Base-by-base conservation (phyloP, 2,888 invertebrate genomes). In the Chaetoderma sp. region DNA sequence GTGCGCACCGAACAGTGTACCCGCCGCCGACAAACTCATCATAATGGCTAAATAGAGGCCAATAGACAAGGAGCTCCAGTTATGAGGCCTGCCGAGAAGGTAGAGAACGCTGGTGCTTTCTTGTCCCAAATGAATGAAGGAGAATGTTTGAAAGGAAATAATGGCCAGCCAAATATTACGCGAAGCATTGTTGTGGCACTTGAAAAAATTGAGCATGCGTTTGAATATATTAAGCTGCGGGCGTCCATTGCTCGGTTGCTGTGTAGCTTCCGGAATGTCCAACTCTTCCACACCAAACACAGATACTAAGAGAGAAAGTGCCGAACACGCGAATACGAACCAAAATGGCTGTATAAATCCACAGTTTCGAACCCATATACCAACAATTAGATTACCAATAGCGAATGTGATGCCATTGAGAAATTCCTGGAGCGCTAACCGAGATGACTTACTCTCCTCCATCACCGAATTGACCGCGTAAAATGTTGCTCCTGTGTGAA, bases 111-210 rank as follows among this genome's bases (percentile, higher is more conserved):
- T 67, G 1, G 83, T 83, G 54, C 83, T 79, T 44, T 83, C 81
- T 61, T 85, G 85, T 45, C 85, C 85, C 62, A 84, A 78, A 67
- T 84, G 83, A 44, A 84, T 83, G 67, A 83, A 78, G 10, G 83
- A 82, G 68, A 83, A 85, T 4, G 81, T 76, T 62, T 83, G 82
- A 70, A 84, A 85, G 4, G 84, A 83, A 49, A 84, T 61, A 61
- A 84, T 83, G 27, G 83, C 80, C 30, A 83, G 71, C 85, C 85
- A 85, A 23, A 85, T 78, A 59, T 78, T 80, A 16, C 81, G 72
- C 54, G 83, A 75, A 5, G 79, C 75, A 28, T 73, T 71, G 39
- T 80, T 78, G 59, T 76, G 72, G 67, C 82, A 82, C 57, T 74
- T 78, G 66, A 82, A 78, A 42, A 80, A 78, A 59, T 75, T 77